Percentiles rank a stretch among this genome's conserved stretches.
These are phyloP conservation scores for Alca torda DNA, from an alignment of 2,797 vertebrate genomes.

Conservation along the genomic window DNA sequence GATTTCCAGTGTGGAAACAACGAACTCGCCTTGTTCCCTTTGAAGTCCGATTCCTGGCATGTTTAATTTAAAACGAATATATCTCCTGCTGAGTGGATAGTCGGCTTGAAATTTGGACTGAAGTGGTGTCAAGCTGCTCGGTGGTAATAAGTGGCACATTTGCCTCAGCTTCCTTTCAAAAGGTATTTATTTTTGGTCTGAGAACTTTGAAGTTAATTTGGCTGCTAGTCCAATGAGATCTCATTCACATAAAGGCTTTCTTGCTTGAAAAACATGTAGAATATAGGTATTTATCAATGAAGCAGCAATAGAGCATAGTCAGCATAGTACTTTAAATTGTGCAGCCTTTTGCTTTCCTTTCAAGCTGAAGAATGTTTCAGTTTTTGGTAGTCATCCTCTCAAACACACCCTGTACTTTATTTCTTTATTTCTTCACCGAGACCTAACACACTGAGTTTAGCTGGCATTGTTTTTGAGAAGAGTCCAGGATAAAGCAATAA, in stretches of 20 bases:
- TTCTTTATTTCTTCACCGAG: neutral
- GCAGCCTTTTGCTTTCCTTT: neutral
- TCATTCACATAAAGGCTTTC: neutral
- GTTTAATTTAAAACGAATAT: slow-evolving; percentile 68
- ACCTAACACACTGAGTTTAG: neutral
- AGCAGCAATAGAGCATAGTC: neutral
- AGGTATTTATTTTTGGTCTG: slow-evolving; percentile 28
- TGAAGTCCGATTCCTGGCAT: slow-evolving; percentile 27
- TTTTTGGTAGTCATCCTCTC: neutral
- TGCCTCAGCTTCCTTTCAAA: slow-evolving; percentile 44
- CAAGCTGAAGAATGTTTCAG: neutral
- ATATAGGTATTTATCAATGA: neutral
- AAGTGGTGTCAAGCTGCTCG: slow-evolving; percentile 40
- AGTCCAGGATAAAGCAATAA: neutral
- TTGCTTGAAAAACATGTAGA: neutral
- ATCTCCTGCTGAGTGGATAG: slow-evolving; percentile 36
- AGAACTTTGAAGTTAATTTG: slow-evolving; percentile 44
- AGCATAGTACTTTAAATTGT: neutral
- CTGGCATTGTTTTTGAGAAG: neutral
- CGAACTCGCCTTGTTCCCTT: neutral
- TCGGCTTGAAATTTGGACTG: slow-evolving; percentile 22
- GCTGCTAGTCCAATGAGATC: slow-evolving; percentile 6
- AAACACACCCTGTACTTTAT: neutral
- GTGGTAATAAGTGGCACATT: slow-evolving; percentile 34
- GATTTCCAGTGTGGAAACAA: slow-evolving; percentile 48